Evolutionary conservation across 2,888 invertebrate species (phyloP), one percentile per base, ranked within the genome.

Genomic region (Tipula helvola): DNA sequence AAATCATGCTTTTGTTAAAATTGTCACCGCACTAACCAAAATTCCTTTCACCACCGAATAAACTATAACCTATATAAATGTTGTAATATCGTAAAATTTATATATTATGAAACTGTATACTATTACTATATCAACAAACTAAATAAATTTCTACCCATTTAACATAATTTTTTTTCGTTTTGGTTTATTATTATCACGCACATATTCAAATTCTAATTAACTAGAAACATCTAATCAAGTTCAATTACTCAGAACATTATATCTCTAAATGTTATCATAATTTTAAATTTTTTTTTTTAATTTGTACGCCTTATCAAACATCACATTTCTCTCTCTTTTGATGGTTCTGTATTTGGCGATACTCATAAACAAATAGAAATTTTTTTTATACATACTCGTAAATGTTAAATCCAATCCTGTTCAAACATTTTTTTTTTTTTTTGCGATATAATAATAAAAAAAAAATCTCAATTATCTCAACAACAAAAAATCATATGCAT

Each of bases 191-290:
- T 28, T 71, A 71, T 71, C 71, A 71, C 71, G 71, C 71, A 71
- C 71, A 71, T 57, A 57, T 71, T 71, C 28, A 71, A 71, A 71
- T 71, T 28, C 71, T 71, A 71, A 71, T 71, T 71, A 71, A 71
- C 71, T 71, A 71, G 71, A 71, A 71, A 71, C 28, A 71, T 71
- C 71, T 71, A 71, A 71, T 71, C 71, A 71, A 71, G 71, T 71
- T 71, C 71, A 71, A 71, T 71, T 71, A 71, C 71, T 71, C 71
- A 71, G 71, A 71, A 71, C 71, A 71, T 71, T 71, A 71, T 71
- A 71, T 71, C 71, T 71, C 71, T 71, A 71, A 71, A 71, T 71
- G 71, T 71, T 71, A 71, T 71, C 28, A 71, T 71, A 71, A 71
- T 71, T 71, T 57, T 57, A 16, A 10, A 16, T 52, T 52, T 52